These are phyloP conservation scores for Plectropomus leopardus DNA, from an alignment of 2,113 vertebrate genomes.

Conservation along the genomic window DNA sequence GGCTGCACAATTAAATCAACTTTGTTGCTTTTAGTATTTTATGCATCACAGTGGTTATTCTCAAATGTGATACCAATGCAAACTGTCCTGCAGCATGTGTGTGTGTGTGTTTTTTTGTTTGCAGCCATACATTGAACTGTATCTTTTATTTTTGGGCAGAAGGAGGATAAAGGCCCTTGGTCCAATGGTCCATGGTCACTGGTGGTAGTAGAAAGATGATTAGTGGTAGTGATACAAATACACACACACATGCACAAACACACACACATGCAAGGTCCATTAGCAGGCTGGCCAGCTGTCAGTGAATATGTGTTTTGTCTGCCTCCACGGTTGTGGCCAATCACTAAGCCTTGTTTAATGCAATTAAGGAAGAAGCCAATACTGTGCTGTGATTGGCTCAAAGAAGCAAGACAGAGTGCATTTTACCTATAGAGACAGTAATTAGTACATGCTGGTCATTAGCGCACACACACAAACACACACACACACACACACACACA, in stretches of 20 bases:
- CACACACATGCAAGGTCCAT: conserved; percentile 56
- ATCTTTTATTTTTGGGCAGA: background rate
- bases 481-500: conserved; percentile 61
- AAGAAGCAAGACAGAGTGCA: conserved; percentile 67
- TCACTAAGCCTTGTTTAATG: conserved; percentile 73
- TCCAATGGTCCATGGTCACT: background rate
- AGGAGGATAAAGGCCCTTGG: background rate
- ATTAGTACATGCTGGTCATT: conserved; percentile 96
- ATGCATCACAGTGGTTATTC: too few relatives aligned
- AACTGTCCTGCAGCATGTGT: background rate
- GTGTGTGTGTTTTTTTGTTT: background rate
- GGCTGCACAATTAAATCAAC: too few relatives aligned
- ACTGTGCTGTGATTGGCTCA: conserved; percentile 81
- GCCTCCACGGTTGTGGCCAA: conserved; percentile 71
- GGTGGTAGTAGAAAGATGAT: background rate
- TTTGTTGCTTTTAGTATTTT: background rate
- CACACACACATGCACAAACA: conserved; percentile 3
- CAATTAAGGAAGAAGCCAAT: conserved; percentile 72
- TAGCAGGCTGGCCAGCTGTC: conserved; percentile 74
- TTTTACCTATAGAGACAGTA: conserved; percentile 85
- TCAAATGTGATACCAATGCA: background rate
- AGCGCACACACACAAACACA: conserved; percentile 62
- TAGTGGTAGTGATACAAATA: conserved; percentile 6
- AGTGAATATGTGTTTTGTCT: conserved; percentile 56
- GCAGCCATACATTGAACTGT: background rate